Evolutionary conservation across 2,113 vertebrate genomes (phyloP).

Genomic region (Trachemys scripta): DNA sequence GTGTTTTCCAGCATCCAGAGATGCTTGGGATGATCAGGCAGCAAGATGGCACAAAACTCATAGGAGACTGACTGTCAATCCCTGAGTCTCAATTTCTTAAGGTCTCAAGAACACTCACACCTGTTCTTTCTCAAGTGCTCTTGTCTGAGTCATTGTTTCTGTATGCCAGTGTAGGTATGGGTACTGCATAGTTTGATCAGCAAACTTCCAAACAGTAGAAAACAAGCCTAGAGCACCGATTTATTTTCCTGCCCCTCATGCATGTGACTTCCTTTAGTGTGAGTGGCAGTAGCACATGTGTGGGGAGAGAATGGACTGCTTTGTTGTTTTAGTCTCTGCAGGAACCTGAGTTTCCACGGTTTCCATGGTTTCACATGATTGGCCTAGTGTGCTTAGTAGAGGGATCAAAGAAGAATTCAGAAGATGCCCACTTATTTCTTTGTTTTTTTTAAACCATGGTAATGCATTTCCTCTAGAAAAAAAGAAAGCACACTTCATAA

Average conservation of each 20-base stretch:
- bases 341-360: neutral
- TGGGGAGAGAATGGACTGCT: neutral
- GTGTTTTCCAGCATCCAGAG: neutral
- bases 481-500: neutral
- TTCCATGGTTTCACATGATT: neutral
- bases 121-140: neutral
- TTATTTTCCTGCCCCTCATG: neutral
- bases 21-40: rapidly evolving
- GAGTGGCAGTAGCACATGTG: neutral
- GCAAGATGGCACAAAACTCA: neutral
- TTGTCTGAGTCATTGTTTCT: neutral
- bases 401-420: neutral
- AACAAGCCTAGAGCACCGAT: neutral
- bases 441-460: neutral
- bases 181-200: neutral
- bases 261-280: neutral
- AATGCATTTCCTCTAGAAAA: neutral
- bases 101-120: neutral
- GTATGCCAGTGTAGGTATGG: neutral
- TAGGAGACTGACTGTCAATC: neutral
- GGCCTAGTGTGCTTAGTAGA: neutral
- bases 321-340: neutral
- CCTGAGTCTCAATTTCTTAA: neutral
- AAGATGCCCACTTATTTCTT: neutral
- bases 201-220: neutral